Percentiles rank a stretch among this genome's conserved stretches.
phyloP scores from a whole-genome alignment of 2,797 vertebrate species.

The Microtus agrestis region DNA sequence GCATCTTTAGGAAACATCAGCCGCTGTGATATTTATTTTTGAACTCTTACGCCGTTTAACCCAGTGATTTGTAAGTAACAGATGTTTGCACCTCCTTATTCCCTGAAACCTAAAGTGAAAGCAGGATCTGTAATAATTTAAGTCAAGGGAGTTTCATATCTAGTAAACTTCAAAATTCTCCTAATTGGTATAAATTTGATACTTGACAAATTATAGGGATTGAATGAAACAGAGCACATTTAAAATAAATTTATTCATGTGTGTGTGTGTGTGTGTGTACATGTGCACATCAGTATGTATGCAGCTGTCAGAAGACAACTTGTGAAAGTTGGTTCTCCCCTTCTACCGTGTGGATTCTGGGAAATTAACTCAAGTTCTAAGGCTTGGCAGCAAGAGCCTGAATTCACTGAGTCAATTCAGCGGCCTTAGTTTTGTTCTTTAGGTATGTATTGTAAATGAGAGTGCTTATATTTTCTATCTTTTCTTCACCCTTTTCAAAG shows the following conservation, averaged over 20 bases:
- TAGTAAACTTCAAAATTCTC: conserved; percentile 12
- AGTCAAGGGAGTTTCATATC: conserved; percentile 3
- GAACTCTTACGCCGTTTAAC: neutral
- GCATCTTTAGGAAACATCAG: neutral
- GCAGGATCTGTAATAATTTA: conserved; percentile 1
- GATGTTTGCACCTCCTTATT: neutral
- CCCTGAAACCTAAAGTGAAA: neutral
- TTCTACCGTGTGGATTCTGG: no score
- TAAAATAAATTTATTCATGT: neutral
- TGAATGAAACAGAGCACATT: conserved; percentile 3
- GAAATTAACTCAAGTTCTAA: neutral
- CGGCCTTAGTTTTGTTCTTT: neutral
- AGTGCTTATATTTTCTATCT: neutral
- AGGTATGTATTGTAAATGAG: neutral
- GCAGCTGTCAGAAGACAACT: no score
- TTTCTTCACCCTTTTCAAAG: neutral
- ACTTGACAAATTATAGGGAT: neutral
- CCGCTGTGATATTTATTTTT: neutral
- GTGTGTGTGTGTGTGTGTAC: neutral
- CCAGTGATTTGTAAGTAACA: neutral
- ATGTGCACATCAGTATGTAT: neutral
- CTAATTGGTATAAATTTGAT: neutral
- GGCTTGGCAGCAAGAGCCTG: neutral
- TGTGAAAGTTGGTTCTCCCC: no score
- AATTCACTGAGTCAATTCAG: neutral